phyloP scores from a whole-genome alignment of 2,888 invertebrate genomes.

The Chrysomela aeneicollis region DNA sequence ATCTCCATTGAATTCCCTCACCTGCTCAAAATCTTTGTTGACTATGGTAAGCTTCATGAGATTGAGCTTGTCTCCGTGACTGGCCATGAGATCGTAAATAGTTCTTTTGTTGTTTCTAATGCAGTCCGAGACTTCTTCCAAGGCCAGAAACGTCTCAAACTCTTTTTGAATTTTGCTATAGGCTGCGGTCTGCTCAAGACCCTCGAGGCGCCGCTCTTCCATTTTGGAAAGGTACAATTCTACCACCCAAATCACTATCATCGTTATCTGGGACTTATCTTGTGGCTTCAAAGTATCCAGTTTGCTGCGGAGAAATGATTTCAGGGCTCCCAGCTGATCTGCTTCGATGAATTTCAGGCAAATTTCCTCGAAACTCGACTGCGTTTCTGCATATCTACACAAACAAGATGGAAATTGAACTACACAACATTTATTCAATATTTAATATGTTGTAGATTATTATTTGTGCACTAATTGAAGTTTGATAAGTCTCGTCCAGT shows the following conservation, averaged over 20 bases:
- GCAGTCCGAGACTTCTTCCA: constrained; percentile 78
- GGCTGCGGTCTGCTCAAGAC: constrained; percentile 53
- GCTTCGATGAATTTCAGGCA: constrained; percentile 87
- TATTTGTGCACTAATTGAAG: too few species aligned
- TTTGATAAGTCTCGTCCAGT: too few species aligned
- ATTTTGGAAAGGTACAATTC: constrained; percentile 92
- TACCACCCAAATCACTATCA: constrained; percentile 93
- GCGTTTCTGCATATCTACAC: constrained; percentile 82
- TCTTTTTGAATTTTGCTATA: constrained; percentile 75
- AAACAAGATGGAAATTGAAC: too few species aligned
- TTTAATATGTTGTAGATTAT: too few species aligned
- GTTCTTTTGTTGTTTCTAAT: constrained; percentile 82
- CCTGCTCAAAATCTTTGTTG: constrained; percentile 89
- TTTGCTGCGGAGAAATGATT: constrained; percentile 79
- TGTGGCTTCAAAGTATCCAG: constrained; percentile 74
- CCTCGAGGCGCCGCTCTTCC: constrained; percentile 71
- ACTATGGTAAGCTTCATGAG: constrained; percentile 86
- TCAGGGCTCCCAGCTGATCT: constrained; percentile 84
- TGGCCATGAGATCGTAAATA: constrained; percentile 89
- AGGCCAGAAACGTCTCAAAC: constrained; percentile 78
- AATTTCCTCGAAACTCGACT: constrained; percentile 92
- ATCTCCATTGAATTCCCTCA: too few species aligned
- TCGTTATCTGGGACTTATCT: constrained; percentile 89
- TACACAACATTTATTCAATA: too few species aligned
- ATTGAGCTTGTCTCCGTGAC: constrained; percentile 94